phyloP scores from a whole-genome alignment of 2,113 vertebrate genomes.

The Neogale vison region DNA sequence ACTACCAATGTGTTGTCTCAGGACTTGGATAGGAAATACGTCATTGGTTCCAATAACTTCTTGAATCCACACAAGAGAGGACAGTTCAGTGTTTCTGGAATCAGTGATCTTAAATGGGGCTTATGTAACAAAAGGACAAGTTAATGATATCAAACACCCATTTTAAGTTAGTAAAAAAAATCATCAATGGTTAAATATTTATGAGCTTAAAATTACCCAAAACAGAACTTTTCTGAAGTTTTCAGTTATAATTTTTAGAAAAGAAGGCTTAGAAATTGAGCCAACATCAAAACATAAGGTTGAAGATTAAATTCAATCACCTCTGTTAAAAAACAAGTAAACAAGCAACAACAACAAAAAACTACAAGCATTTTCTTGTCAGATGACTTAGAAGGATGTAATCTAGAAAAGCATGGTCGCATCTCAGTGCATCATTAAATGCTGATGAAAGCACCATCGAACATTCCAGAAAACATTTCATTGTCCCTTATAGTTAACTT shows the following conservation, averaged over 20 bases:
- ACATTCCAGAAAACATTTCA: background rate
- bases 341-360: background rate
- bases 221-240: background rate
- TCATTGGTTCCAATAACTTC: background rate
- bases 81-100: background rate
- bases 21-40: background rate
- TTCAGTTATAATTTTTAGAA: background rate
- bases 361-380: background rate
- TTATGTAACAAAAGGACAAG: background rate
- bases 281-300: background rate
- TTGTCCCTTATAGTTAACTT: background rate
- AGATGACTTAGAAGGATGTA: background rate
- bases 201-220: background rate
- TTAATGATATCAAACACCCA: background rate
- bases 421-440: background rate
- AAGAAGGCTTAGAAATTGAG: background rate
- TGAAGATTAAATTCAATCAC: background rate
- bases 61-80: background rate
- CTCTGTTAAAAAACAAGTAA: background rate
- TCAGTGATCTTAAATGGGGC: background rate
- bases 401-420: background rate
- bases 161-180: background rate
- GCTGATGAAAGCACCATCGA: background rate
- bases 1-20: background rate
- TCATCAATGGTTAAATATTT: background rate